phyloP scores from a whole-genome alignment of 2,888 invertebrate species.

The Gibbula magus region DNA sequence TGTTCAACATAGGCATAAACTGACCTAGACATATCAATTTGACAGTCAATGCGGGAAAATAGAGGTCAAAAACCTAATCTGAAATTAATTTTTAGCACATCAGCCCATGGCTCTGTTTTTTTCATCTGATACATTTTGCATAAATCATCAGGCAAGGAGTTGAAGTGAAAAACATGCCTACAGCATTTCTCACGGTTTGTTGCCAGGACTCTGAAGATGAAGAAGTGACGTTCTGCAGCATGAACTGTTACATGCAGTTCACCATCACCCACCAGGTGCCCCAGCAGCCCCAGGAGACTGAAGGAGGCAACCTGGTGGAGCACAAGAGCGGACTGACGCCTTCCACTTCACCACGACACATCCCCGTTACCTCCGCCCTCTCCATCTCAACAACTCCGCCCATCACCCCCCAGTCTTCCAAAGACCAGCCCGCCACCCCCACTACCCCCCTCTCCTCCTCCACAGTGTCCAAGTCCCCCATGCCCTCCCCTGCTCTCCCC shows the following conservation, averaged over 20 bases:
- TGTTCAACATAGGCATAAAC: too few species aligned
- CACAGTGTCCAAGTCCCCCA: slow-evolving; percentile 27
- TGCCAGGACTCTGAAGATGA: slow-evolving; percentile 73
- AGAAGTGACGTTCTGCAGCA: slow-evolving; percentile 85
- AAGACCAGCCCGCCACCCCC: slow-evolving; percentile 42
- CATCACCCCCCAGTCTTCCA: slow-evolving; percentile 29
- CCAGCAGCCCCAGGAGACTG: slow-evolving; percentile 35
- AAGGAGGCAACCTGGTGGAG: slow-evolving; percentile 41
- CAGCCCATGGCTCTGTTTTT: too few species aligned
- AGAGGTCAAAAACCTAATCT: too few species aligned
- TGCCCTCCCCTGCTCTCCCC: slow-evolving; percentile 33
- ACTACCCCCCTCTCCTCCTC: slow-evolving; percentile 38
- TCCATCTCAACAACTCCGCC: slow-evolving; percentile 39
- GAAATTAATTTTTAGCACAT: too few species aligned
- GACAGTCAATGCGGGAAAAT: too few species aligned
- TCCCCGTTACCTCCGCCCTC: slow-evolving; percentile 33
- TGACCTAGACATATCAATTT: too few species aligned
- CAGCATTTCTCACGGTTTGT: neutral
- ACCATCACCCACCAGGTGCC: slow-evolving; percentile 80
- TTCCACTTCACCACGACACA: slow-evolving; percentile 26
- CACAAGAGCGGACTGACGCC: slow-evolving; percentile 38
- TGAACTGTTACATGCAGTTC: slow-evolving; percentile 91
- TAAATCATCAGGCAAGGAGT: neutral
- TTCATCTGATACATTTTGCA: too few species aligned
- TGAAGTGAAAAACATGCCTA: neutral